Base-by-base conservation (phyloP, 2,113 vertebrate species). In the Tupaia chinensis region DNA sequence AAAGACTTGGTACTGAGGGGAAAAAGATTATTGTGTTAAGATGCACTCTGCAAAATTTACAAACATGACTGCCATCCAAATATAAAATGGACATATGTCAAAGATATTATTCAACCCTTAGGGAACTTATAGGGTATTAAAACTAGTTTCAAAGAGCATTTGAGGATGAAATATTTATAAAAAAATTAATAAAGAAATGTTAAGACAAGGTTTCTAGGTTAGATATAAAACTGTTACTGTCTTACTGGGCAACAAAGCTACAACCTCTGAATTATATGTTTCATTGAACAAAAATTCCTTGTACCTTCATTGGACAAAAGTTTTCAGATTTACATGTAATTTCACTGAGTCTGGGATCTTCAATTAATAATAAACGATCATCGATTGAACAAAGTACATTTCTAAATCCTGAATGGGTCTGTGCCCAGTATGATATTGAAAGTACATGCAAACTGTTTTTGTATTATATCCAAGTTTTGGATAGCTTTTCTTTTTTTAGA, bases 181-280 rank as follows among this genome's bases (percentile, higher is more conserved):
- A 22, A 84, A 61, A 76, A 86, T 79, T 72, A 70, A 58, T 70
- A 91, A 91, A 23, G 32, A 3, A 65, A n/a, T 60, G 54, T 92
- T 91, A 69, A 86, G 16, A 34, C 77, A 92, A n/a, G 20, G 53
- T 87, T 83, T 87, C 19, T 68, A 56, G 17, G 13, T 78, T 65
- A 93, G 19, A 34, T 72, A 44, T 89, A 94, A 95, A 87, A 34
- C n/a, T 93, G 10, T 44, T 87, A 87, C 34, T 53, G 27, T 86
- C 32, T 12, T 79, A 29, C 1, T 7, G 6, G 32, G 56, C 25
- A 72, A 78, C 69, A 27, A 61, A 86, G 63, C 14, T 61, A 7
- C 81, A 81, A 7, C 12, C 16, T 86, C 12, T 63, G 11, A 22
- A 60, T 69, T 53, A 73, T 77, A 12, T 70, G 20, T 92, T 92